These are phyloP conservation scores for Kryptolebias marmoratus DNA, from an alignment of 2,113 vertebrate genomes.

Conservation along the genomic window DNA sequence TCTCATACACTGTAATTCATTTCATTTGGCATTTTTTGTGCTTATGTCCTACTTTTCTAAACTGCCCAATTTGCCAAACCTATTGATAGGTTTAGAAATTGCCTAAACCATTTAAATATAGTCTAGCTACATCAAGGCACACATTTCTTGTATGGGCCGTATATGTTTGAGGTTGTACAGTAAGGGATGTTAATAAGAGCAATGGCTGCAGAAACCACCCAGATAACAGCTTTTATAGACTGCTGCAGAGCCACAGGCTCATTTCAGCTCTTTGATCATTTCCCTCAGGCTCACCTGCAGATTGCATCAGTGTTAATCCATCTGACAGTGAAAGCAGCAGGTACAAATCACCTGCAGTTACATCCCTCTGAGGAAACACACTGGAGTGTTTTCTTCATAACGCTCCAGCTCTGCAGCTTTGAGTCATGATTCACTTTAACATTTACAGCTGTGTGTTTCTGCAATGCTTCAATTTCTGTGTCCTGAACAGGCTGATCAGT, in stretches of 20 bases:
- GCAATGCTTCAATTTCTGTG: neutral
- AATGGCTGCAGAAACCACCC: neutral
- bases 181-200: neutral
- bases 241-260: conserved; percentile 7
- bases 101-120: neutral
- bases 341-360: conserved; percentile 43
- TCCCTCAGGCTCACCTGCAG: conserved; percentile 32
- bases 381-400: neutral
- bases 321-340: conserved; percentile 14
- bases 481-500: conserved; percentile 5
- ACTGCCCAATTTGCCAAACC: too few species aligned
- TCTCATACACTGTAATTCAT: too few species aligned
- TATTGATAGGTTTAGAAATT: neutral
- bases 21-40: too few species aligned
- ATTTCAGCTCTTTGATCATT: conserved; percentile 27
- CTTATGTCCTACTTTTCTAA: too few species aligned
- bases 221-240: neutral
- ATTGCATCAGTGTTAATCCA: conserved; percentile 22
- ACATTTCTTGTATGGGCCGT: neutral
- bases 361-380: conserved; percentile 28
- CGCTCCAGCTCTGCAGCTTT: neutral
- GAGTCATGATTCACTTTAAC: conserved; percentile 29
- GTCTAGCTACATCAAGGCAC: neutral
- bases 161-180: neutral
- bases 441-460: neutral